These are phyloP conservation scores for Leptosomus discolor DNA, from an alignment of 2,113 vertebrate species.

Conservation along the genomic window DNA sequence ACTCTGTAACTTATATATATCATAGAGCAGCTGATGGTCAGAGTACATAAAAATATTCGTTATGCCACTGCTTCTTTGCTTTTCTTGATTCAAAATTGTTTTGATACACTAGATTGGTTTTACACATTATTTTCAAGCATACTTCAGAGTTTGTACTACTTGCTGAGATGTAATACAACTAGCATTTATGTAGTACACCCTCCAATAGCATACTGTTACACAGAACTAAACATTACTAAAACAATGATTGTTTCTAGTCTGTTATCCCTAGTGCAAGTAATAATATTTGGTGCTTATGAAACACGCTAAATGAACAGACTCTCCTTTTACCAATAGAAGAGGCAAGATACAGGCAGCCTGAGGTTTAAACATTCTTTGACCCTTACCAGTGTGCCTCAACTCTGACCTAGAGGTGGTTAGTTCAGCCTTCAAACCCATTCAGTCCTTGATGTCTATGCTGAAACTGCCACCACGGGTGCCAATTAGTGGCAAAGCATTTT, in stretches of 20 bases:
- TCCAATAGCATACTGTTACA: not conserved
- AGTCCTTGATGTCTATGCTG: not conserved
- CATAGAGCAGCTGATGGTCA: not conserved
- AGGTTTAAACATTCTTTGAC: not conserved
- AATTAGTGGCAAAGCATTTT: not conserved
- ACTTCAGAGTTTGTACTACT: not conserved
- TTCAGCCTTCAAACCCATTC: not conserved
- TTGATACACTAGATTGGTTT: not conserved
- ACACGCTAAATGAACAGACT: not conserved
- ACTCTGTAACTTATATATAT: not conserved
- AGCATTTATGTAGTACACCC: not conserved
- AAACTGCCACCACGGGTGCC: not conserved
- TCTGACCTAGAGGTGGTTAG: not conserved
- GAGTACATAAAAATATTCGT: not conserved
- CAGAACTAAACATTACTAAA: not conserved
- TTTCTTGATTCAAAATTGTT: not conserved
- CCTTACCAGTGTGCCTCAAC: not conserved
- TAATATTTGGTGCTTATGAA: not conserved
- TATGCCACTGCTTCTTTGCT: not conserved
- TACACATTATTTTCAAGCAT: not conserved
- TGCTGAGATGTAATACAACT: not conserved
- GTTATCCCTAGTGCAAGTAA: not conserved
- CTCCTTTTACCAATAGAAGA: not conserved
- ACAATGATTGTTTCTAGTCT: not conserved
- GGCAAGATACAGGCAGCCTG: not conserved